Evolutionary conservation across 2,888 invertebrate genomes (phyloP), one percentile per base, ranked within the genome.

Genomic region (Agrilus cyanescens): DNA sequence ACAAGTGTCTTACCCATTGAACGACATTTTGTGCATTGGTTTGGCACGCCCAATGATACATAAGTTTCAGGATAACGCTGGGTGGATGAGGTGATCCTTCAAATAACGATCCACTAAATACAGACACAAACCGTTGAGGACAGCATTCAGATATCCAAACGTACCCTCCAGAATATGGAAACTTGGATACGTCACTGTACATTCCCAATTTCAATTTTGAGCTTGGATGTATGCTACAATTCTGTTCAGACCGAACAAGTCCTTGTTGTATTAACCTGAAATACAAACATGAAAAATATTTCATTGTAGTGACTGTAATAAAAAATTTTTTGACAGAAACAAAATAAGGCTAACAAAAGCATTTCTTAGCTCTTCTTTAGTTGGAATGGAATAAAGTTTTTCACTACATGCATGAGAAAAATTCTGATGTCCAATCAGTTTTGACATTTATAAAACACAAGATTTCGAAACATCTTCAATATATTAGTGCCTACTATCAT

Each of bases 21-120:
- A 86, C 79, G 0, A 90, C 87, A 57, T 90, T 91, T 53, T 85
- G 83, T 1, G 89, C 85, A 50, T 85, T 86, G 0, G 91, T 90
- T 61, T 91, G 90, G 52, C 90, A 90, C 0, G 87, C 77, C 91
- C 91, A 91, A 61, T 90, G 90, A 65, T 91, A 91, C 40, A 91
- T 76, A 0, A 91, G 70, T 56, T 90, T 90, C 1, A 91, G 67
- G 7, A 90, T 69, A 1, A 85, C 82, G 30, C 83, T 82, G 0
- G 91, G 89, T 0, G 86, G 82, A 65, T 89, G 85, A 0, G 85
- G 82, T 2, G 87, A 83, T 0, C 84, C 84, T 65, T 90, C 89
- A 58, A 90, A 91, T 40, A 91, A 73, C 0, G 90, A 90, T 20
- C 87, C 86, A 49, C 80, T 82, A 65, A 88, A 90, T 0, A 90